Percentiles rank a stretch among this genome's conserved stretches.
Evolutionary conservation across 2,797 vertebrate genomes (phyloP).

Genomic region (Bucorvus abyssinicus): DNA sequence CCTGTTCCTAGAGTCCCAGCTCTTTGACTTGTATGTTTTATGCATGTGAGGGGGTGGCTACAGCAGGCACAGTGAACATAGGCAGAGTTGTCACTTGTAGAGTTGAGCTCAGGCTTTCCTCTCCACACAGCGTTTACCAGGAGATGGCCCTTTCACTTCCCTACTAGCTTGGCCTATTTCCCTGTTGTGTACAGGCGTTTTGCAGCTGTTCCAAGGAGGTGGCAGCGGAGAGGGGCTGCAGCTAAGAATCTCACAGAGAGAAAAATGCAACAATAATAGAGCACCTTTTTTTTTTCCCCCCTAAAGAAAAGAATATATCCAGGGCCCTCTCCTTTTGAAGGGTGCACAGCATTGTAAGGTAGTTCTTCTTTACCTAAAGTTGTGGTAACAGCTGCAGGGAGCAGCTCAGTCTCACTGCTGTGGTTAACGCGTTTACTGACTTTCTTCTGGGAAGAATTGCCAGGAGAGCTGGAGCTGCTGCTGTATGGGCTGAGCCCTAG

Average conservation of each 20-base stretch:
- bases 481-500: not conserved
- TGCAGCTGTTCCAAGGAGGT: not conserved
- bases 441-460: not conserved
- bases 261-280: not conserved
- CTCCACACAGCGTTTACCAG: accelerated
- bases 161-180: not conserved
- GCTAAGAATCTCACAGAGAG: not conserved
- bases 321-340: accelerated
- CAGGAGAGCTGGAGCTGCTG: not conserved
- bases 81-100: not conserved
- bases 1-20: not conserved
- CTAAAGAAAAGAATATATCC: not conserved
- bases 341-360: accelerated
- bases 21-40: not conserved
- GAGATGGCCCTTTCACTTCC: not conserved
- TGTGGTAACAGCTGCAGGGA: not conserved
- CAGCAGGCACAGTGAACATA: not conserved
- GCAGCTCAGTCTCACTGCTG: not conserved
- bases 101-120: not conserved
- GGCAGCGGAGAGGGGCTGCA: not conserved
- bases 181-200: not conserved
- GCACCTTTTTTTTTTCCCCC: not conserved
- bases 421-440: not conserved
- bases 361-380: not conserved
- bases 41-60: accelerated